phyloP scores from a whole-genome alignment of 2,113 vertebrate species.

The Leucopsar rothschildi region DNA sequence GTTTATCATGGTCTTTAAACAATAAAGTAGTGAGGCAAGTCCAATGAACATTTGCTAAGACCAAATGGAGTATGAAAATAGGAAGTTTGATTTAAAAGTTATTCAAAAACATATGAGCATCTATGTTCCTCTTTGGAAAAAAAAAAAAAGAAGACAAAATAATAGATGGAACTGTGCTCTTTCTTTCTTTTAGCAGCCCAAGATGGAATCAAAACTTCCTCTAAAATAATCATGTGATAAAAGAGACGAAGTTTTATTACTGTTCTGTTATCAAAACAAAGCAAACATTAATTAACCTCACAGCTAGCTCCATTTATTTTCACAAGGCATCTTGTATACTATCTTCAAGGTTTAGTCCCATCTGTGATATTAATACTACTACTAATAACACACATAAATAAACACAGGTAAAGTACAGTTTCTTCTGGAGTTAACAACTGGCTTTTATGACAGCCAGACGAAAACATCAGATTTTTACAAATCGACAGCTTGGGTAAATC shows the following conservation, averaged over 20 bases:
- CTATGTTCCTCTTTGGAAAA: neutral
- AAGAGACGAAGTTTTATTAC: neutral
- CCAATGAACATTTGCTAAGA: conserved; percentile 14
- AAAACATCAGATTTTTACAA: neutral
- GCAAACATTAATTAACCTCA: neutral
- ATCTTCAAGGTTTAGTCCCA: neutral
- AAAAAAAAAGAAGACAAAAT: neutral
- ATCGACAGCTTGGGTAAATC: neutral
- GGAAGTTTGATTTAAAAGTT: neutral
- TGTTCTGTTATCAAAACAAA: neutral
- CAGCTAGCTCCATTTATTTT: neutral
- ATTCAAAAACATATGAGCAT: neutral
- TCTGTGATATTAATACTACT: neutral
- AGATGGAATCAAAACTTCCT: neutral
- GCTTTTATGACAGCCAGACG: neutral
- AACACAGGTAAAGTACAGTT: neutral
- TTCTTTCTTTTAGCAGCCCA: conserved; percentile 6
- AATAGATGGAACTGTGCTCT: neutral
- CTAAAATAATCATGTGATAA: neutral
- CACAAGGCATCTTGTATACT: neutral
- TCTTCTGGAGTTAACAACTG: neutral
- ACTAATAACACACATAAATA: neutral
- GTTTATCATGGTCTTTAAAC: conserved; percentile 42
- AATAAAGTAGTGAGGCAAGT: conserved; percentile 38
- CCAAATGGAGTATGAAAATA: conserved; percentile 36